Conservation (phyloP, 2,113 vertebrate species). For the Pollimyrus isidori region DNA sequence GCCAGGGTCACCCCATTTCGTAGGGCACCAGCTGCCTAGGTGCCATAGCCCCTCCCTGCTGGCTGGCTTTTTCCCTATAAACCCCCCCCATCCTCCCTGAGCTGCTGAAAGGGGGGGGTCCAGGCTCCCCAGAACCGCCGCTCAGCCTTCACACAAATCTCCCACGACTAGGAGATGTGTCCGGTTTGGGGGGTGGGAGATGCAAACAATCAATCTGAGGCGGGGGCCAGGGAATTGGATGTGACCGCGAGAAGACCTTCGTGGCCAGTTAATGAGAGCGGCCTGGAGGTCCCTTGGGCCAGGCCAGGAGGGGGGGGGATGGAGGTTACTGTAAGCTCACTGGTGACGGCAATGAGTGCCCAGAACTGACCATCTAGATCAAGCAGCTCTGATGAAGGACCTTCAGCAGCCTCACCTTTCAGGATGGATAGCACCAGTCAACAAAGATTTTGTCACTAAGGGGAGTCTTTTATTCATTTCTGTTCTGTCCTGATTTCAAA, state of each 20-base stretch:
- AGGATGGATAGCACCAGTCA: not conserved
- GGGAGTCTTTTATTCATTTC: not conserved
- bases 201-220: constrained; percentile 23
- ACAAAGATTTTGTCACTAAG: not conserved
- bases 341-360: not conserved
- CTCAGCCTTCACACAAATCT: constrained; percentile 70
- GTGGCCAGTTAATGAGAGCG: not conserved
- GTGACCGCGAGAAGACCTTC: not conserved
- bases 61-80: constrained; percentile 71
- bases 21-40: constrained; percentile 71
- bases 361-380: not conserved
- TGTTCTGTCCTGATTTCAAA: not conserved
- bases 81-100: constrained; percentile 69
- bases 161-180: constrained; percentile 55
- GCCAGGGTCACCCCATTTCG: constrained; percentile 69
- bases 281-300: not conserved
- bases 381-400: not conserved
- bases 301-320: not conserved
- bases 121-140: constrained; percentile 75
- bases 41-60: constrained; percentile 69
- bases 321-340: not conserved
- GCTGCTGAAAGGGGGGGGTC: constrained; percentile 67
- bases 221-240: constrained; percentile 44
- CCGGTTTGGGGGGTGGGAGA: not conserved
- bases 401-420: not conserved